These are phyloP conservation scores for Parus major DNA, from an alignment of 2,113 vertebrate species.

Conservation along the genomic window DNA sequence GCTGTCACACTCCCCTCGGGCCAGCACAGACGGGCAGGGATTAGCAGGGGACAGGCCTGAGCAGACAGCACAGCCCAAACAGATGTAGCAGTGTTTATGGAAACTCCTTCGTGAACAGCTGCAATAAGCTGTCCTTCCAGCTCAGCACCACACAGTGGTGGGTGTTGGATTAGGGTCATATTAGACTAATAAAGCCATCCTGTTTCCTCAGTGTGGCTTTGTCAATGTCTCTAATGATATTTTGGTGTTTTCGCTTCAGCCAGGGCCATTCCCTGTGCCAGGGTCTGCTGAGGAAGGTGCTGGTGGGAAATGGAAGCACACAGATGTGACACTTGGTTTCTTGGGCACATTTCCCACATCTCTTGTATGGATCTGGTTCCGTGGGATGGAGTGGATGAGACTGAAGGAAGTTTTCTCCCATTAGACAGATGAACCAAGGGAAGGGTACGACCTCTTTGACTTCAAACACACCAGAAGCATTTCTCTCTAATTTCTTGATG, in stretches of 20 bases:
- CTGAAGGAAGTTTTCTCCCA: neutral
- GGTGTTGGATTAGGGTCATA: neutral
- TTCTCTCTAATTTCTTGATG: neutral
- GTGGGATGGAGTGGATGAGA: neutral
- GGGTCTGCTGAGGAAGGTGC: neutral
- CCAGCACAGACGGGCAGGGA: neutral
- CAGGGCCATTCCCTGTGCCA: fast-evolving
- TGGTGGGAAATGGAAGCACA: neutral
- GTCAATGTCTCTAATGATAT: fast-evolving
- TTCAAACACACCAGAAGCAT: neutral
- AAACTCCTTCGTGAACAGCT: neutral
- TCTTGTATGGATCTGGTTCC: neutral
- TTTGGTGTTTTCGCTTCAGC: neutral
- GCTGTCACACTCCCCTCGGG: neutral
- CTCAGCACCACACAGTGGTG: fast-evolving
- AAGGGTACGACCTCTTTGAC: neutral
- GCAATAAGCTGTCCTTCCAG: neutral
- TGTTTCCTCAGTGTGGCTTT: neutral
- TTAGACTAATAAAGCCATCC: neutral
- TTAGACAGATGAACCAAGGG: neutral
- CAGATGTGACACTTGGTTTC: fast-evolving
- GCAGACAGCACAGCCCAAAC: neutral
- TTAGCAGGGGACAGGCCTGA: neutral
- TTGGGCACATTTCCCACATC: neutral
- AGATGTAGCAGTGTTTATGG: fast-evolving